phyloP scores from a whole-genome alignment of 2,797 vertebrate genomes.

The Mastacembelus armatus region DNA sequence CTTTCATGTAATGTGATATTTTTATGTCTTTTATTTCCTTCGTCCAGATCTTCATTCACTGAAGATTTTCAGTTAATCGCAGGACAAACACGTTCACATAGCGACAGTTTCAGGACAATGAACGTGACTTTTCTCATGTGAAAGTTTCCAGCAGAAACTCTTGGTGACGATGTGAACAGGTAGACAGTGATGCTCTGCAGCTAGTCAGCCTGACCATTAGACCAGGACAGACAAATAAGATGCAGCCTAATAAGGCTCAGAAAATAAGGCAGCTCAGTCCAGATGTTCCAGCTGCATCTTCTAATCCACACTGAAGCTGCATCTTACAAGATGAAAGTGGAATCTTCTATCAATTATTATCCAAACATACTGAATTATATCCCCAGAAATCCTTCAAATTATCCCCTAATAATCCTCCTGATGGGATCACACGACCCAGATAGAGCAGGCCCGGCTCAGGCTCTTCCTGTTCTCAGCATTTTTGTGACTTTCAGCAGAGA shows the following conservation, averaged over 20 bases:
- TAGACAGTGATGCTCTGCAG: too few species aligned
- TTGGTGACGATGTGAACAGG: too few species aligned
- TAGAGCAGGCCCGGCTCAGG: constrained; percentile 38
- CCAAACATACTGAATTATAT: constrained; percentile 79
- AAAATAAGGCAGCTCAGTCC: constrained; percentile 76
- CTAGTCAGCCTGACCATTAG: too few species aligned
- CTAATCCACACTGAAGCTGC: constrained; percentile 67
- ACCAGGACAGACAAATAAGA: constrained; percentile 49
- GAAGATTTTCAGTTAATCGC: too few species aligned
- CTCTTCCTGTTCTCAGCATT: not conserved
- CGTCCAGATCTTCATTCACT: too few species aligned
- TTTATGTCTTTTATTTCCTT: too few species aligned
- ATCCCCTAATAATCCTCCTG: constrained; percentile 80
- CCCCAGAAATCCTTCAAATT: constrained; percentile 76
- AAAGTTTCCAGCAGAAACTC: too few species aligned
- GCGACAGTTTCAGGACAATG: too few species aligned
- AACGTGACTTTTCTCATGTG: too few species aligned
- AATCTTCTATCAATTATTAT: constrained; percentile 83
- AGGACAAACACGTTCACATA: too few species aligned
- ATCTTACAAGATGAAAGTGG: constrained; percentile 77
- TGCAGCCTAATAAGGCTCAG: constrained; percentile 61
- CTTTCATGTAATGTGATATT: too few species aligned
- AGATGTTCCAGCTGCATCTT: constrained; percentile 70
- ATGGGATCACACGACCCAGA: constrained; percentile 76
- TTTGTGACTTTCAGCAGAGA: not conserved